phyloP scores from a whole-genome alignment of 2,797 vertebrate species.

The Agapornis canus region DNA sequence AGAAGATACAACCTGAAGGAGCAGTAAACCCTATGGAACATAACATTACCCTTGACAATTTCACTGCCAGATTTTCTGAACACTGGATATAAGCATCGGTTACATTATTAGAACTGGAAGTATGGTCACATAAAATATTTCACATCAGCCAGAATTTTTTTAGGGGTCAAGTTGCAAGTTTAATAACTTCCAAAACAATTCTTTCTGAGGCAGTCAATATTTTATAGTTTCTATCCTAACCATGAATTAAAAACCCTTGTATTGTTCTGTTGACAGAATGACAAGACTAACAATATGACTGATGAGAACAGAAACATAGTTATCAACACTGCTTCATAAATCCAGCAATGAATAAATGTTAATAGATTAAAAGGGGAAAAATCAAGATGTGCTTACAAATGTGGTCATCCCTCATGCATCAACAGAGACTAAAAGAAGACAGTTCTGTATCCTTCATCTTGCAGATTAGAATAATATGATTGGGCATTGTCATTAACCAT shows the following conservation, averaged over 20 bases:
- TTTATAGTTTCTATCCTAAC: not conserved
- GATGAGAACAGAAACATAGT: not conserved
- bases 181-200: conserved; percentile 1
- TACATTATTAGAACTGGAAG: not conserved
- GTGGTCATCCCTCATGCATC: not conserved
- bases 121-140: not conserved
- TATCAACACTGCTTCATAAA: not conserved
- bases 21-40: conserved; percentile 23
- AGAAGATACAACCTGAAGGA: conserved; percentile 43
- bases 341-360: not conserved
- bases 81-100: not conserved
- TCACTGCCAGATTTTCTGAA: not conserved
- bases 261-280: not conserved
- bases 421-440: not conserved
- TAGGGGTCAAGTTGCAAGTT: not conserved
- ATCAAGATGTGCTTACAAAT: not conserved
- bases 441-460: not conserved
- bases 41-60: not conserved
- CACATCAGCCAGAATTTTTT: not conserved
- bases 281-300: not conserved
- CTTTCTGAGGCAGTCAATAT: not conserved
- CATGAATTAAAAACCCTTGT: not conserved
- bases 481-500: not conserved
- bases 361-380: not conserved
- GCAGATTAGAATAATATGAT: not conserved